Base-by-base conservation (phyloP, 1,140 invertebrate genomes). In the Heliconius eleuchia region DNA sequence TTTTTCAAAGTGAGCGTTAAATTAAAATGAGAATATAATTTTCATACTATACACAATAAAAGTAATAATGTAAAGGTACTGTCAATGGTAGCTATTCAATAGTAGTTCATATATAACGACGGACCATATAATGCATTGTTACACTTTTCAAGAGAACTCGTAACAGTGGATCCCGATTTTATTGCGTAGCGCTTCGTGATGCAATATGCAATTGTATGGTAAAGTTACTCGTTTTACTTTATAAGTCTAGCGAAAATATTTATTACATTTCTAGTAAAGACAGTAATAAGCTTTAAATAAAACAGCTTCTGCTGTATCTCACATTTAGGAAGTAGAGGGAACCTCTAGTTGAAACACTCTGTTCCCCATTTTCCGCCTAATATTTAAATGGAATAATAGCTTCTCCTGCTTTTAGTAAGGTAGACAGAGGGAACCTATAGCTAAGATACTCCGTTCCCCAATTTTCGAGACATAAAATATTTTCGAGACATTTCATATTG, bases 141-240 rank as follows among this genome's bases (percentile, higher is more conserved):
- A 85, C 78, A 84, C 78, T 85, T 85, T 83, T 86, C 79, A 85
- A 86, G 85, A 82, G 85, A 85, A 82, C 84, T 85, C 85, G 83
- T 85, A 85, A 80, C 88, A 87, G 88, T 85, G 87, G 89, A 91
- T 90, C 86, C 89, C 86, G 87, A 88, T 88, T 91, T 91, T 90
- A 91, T 91, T 91, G 88, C 89, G 82, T 82, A 77, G 74, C 82
- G 83, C 75, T 82, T 70, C 79, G 81, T 80, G 80, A 85, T 86
- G 85, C 85, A 86, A 86, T 86, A 85, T 86, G 85, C 79, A 79
- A 73, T 79, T 81, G 74, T 83, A 78, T 76, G 83, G 80, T 60
- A 57, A 78, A 81, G 76, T 66, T 57, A 71, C 6, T 50, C 34
- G 73, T 74, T 75, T 60, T 46, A 42, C 60, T 76, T 76, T 23